These are phyloP conservation scores for Ctenochaetus hawaiiensis DNA, from an alignment of 2,797 vertebrate species.

Conservation along the genomic window DNA sequence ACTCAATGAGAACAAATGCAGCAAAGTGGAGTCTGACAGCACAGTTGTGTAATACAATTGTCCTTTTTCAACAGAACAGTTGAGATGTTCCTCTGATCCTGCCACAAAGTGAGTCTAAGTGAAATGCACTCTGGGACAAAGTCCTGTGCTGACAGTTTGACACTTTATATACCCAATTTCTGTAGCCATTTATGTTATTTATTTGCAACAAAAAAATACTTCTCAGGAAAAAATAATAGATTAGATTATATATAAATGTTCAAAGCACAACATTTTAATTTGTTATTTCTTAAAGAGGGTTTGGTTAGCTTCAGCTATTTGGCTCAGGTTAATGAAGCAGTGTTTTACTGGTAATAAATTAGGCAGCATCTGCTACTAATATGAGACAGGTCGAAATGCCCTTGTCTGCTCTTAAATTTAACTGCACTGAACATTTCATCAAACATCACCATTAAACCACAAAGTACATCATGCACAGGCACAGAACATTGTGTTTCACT, in stretches of 20 bases:
- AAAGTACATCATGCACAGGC: too few relatives aligned
- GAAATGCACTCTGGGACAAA: neutral
- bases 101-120: neutral
- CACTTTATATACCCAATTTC: too few relatives aligned
- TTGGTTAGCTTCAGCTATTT: neutral
- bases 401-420: neutral
- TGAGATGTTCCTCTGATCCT: neutral
- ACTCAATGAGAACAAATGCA: neutral
- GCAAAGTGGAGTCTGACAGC: conserved; percentile 27
- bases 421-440: neutral
- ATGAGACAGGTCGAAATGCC: neutral
- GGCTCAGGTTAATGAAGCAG: neutral
- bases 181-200: neutral
- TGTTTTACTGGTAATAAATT: neutral
- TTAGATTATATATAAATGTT: too few relatives aligned
- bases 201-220: neutral
- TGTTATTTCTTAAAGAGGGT: too few relatives aligned
- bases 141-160: neutral
- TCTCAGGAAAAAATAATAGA: too few relatives aligned
- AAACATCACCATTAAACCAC: too few relatives aligned
- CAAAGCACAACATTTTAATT: too few relatives aligned
- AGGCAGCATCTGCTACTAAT: too few relatives aligned
- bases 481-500: neutral
- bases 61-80: neutral
- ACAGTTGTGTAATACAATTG: conserved; percentile 24